These are phyloP conservation scores for Metallyticus violacea DNA, from an alignment of 2,888 invertebrate species.

Conservation along the genomic window DNA sequence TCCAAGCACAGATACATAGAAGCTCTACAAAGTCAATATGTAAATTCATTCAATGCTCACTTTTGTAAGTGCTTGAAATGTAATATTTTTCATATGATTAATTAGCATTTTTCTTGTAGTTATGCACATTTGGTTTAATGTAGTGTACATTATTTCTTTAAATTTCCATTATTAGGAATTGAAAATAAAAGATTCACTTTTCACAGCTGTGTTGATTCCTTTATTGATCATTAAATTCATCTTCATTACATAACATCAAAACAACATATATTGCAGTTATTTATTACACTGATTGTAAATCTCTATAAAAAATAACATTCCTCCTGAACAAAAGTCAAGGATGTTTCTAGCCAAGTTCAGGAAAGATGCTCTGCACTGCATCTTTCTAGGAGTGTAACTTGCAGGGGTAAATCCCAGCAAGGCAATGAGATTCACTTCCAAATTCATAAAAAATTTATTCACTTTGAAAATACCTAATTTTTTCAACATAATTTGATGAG, in stretches of 20 bases:
- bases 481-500: neutral
- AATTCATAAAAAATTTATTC: neutral
- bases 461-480: neutral
- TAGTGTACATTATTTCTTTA: too few species aligned
- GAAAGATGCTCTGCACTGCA: too few species aligned
- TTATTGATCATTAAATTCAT: neutral
- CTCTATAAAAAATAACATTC: neutral
- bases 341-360: neutral
- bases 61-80: too few species aligned
- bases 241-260: neutral
- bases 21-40: too few species aligned
- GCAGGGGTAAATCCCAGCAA: too few species aligned
- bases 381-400: neutral
- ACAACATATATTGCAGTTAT: neutral
- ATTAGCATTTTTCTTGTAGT: too few species aligned
- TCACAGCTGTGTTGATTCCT: neutral
- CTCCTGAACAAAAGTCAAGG: neutral
- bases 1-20: too few species aligned
- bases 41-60: too few species aligned
- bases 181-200: too few species aligned
- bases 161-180: too few species aligned
- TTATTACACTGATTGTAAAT: neutral
- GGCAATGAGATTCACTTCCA: neutral
- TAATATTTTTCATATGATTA: too few species aligned
- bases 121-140: too few species aligned